A percentile compares a stretch with the other conserved stretches of the same genome.
These are phyloP conservation scores for Grallaria varia DNA, from an alignment of 2,113 vertebrate species.

Conservation along the genomic window DNA sequence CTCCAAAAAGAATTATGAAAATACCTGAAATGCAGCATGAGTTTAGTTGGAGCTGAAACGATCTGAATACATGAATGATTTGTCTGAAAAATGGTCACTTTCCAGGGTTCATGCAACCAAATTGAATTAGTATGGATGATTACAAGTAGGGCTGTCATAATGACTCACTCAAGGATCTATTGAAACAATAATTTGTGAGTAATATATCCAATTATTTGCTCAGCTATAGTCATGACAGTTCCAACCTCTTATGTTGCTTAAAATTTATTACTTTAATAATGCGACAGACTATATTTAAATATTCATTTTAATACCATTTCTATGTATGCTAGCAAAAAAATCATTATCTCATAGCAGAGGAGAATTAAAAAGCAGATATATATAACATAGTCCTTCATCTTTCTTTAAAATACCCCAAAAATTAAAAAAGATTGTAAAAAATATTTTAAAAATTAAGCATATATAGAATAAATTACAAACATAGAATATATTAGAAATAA, in stretches of 20 bases:
- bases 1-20: background rate
- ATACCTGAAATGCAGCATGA: background rate
- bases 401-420: background rate
- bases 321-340: background rate
- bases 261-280: conserved; percentile 4
- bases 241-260: background rate
- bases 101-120: background rate
- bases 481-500: background rate
- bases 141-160: background rate
- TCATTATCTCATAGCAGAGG: background rate
- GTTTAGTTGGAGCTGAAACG: background rate
- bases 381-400: background rate
- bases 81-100: background rate
- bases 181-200: background rate
- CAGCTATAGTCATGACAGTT: background rate
- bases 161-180: background rate
- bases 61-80: background rate
- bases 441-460: background rate
- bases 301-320: background rate
- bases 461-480: background rate
- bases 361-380: background rate
- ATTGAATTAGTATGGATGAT: background rate
- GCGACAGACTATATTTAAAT: background rate
- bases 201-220: conserved; percentile 16
- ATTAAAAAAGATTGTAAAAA: background rate